A percentile compares a stretch with the other conserved stretches of the same genome.
Evolutionary conservation across 2,797 vertebrate genomes (phyloP).

Genomic region (Danio jaintianensis): DNA sequence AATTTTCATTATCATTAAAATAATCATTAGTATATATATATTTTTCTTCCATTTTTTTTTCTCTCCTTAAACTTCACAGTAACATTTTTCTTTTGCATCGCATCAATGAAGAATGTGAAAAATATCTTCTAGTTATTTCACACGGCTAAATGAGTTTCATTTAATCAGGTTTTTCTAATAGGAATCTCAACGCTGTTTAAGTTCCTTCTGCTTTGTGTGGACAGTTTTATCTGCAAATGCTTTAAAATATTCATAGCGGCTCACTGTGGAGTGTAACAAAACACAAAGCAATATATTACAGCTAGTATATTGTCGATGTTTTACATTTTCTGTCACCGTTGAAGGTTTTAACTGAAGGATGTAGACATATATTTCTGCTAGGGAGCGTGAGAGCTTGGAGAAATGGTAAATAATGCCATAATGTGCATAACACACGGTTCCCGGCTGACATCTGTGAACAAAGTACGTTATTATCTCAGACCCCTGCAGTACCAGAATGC

Average conservation of each 20-base stretch:
- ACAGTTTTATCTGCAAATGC: conserved; percentile 13
- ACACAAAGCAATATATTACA: conserved; percentile 3
- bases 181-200: neutral
- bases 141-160: conserved; percentile 3
- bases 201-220: neutral
- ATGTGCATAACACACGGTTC: conserved; percentile 7
- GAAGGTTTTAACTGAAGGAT: conserved; percentile 38
- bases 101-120: neutral
- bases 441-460: conserved; percentile 42
- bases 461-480: conserved; percentile 39
- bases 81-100: neutral
- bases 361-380: conserved; percentile 19
- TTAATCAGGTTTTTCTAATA: neutral
- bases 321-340: conserved; percentile 10
- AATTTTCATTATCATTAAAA: neutral
- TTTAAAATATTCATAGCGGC: conserved; percentile 9
- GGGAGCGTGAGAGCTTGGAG: conserved; percentile 7
- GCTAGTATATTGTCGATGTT: neutral
- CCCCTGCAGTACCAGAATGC: conserved; percentile 8
- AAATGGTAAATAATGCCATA: conserved; percentile 33
- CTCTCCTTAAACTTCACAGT: neutral
- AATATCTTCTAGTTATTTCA: neutral
- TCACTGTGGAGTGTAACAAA: conserved; percentile 7
- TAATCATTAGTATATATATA: neutral
- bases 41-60: neutral